Base-by-base conservation (phyloP, 37 sponge, comb jelly and placozoan genomes). In the Beroe ovata region DNA sequence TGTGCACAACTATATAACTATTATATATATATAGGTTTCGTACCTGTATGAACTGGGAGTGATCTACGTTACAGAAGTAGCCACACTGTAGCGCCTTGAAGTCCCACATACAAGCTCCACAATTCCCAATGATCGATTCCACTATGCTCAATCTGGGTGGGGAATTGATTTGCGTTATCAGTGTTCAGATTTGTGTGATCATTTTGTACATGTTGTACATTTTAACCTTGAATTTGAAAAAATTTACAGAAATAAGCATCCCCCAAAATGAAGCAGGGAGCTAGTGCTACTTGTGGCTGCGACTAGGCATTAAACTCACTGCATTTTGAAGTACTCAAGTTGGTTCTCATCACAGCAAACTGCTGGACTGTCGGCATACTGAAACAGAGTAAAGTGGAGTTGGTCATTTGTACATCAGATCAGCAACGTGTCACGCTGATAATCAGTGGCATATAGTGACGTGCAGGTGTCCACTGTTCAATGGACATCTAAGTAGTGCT, bases 11-110 rank as follows among this genome's bases (percentile, higher is more conserved):
- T n/a, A n/a, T n/a, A n/a, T n/a, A n/a, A n/a, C n/a, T n/a, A n/a
- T n/a, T n/a, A n/a, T n/a, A n/a, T n/a, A n/a, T n/a, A 58, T 11
- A 58, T 19, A 58, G 18, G 18, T 19, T 63, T 8, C 21, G 8
- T 77, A 77, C 84, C 84, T 77, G 84, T 21, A 38, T 42, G 28
- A 77, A 77, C 21, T 77, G 41, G 23, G 41, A 19, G 28, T 77
- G 84, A 35, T 77, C 25, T 3, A 23, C 14, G 22, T 77, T 54
- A 42, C 84, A 77, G 25, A 77, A 77, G 84, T 42, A 77, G n/a
- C 38, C 84, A 20, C 84, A 77, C 25, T 77, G 54, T n/a, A 77
- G 26, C 0, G 84, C 84, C 47, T 77, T 33, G 54, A 77, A 77
- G 54, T 77, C 84, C 54, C 54, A 42, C 14, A 36, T 36, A 26